phyloP scores from a whole-genome alignment of 2,888 invertebrate species.

The Lasioglossum malachurum region DNA sequence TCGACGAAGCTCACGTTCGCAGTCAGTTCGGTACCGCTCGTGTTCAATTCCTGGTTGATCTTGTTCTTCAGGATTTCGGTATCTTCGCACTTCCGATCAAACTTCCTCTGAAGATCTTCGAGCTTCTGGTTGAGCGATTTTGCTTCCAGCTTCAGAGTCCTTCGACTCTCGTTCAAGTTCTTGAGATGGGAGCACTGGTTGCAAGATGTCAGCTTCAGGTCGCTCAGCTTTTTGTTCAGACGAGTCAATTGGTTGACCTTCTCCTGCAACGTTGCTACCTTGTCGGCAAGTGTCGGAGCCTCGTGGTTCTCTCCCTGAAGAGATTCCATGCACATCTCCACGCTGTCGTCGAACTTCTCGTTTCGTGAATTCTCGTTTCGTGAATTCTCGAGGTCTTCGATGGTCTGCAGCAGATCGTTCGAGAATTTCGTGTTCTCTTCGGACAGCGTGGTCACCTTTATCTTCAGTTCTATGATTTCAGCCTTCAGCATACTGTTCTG shows the following conservation, averaged over 20 bases:
- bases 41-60: conserved; percentile 73
- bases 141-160: conserved; percentile 74
- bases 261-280: conserved; percentile 65
- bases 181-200: conserved; percentile 74
- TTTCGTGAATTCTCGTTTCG: conserved; percentile 34
- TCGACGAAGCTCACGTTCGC: conserved; percentile 72
- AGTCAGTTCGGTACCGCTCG: conserved; percentile 65
- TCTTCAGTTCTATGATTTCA: conserved; percentile 68
- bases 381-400: conserved; percentile 48
- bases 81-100: conserved; percentile 74
- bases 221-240: conserved; percentile 76
- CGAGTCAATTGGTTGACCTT: conserved; percentile 67
- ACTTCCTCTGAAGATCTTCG: conserved; percentile 74
- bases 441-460: conserved; percentile 59
- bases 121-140: conserved; percentile 73
- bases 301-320: conserved; percentile 44
- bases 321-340: conserved; percentile 5
- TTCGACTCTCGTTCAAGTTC: conserved; percentile 74
- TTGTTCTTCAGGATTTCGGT: conserved; percentile 74
- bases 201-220: conserved; percentile 75
- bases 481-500: conserved; percentile 67
- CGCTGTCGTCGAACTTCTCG: conserved; percentile 31
- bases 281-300: conserved; percentile 26
- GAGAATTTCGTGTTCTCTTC: conserved; percentile 72
- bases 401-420: conserved; percentile 56